These are phyloP conservation scores for Clanis bilineata DNA, from an alignment of 2,888 invertebrate species.

Conservation along the genomic window DNA sequence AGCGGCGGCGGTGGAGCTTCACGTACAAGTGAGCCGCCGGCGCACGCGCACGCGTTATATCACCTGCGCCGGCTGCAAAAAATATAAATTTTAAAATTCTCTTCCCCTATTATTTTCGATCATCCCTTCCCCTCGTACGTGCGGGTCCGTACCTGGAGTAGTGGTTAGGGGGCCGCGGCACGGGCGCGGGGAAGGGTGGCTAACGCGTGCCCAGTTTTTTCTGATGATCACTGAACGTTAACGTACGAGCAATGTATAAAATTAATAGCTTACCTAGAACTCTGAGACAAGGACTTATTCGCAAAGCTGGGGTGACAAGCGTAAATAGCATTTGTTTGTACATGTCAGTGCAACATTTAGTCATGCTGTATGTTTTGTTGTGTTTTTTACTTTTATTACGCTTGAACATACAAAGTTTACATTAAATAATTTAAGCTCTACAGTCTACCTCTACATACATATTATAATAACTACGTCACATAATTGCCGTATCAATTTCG, in stretches of 20 bases:
- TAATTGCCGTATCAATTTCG: conserved; percentile 46
- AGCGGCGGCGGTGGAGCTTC: conserved; percentile 68
- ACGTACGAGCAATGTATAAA: conserved; percentile 26
- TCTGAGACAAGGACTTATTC: conserved; percentile 26
- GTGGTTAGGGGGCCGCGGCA: conserved; percentile 48
- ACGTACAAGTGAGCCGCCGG: conserved; percentile 78
- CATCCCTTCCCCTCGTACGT: conserved; percentile 80
- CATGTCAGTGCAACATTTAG: not conserved
- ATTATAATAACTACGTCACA: conserved; percentile 34
- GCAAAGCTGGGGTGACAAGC: conserved; percentile 14
- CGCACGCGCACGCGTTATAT: conserved; percentile 80
- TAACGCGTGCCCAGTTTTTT: conserved; percentile 77
- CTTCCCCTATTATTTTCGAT: conserved; percentile 82
- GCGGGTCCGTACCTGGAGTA: conserved; percentile 78
- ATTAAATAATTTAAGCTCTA: not conserved
- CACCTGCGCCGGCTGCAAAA: conserved; percentile 83
- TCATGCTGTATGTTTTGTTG: not conserved
- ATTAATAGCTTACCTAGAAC: conserved; percentile 37
- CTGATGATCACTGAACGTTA: conserved; percentile 64
- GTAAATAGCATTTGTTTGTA: conserved; percentile 12
- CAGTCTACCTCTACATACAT: no score
- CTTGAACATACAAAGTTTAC: not conserved
- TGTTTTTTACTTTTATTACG: not conserved
- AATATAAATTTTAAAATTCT: conserved; percentile 81
- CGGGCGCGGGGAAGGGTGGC: conserved; percentile 46